Base-by-base conservation (phyloP, 92 coral and sea anemone species). In the Phymanthus crucifer region DNA sequence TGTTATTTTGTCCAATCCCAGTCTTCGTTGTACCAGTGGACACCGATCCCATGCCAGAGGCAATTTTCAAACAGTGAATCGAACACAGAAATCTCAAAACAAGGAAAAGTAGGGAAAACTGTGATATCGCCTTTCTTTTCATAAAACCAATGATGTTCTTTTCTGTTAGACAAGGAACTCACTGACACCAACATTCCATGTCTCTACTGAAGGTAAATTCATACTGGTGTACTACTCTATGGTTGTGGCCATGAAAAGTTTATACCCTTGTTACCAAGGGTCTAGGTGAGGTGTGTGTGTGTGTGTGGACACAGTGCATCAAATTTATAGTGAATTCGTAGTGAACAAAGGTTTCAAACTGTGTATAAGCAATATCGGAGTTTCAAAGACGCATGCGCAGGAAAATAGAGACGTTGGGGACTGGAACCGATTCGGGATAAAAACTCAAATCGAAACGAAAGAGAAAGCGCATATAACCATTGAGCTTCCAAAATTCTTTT, bases 341-440 rank as follows among this genome's bases (percentile, higher is more conserved):
- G 48, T 43, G 48, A 43, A 43, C 5, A 43, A 43, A 43, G 48
- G 5, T 43, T 43, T 43, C 48, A 43, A 43, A 43, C 48, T 43
- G 48, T 36, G 35, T 52, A 38, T 38, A 0, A 38, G 43, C 43
- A 38, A 38, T 38, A 38, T 0, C 43, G 10, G 43, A 38, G 43
- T 38, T 38, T 38, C 43, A 10, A 38, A 4, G 10, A 38, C 43
- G 1, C 43, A 38, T 38, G 43, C 1, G 43, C 61, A 73, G 35
- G 21, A 61, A 34, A 50, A 50, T 50, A 50, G 16, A 50, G 16
- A 14, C 3, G 57, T 50, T 50, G 57, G 57, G 57, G 2, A 50
- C 57, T 50, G 57, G 57, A 50, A 38, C 57, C 57, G 57, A 50
- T 50, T 50, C 57, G 57, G 57, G 57, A 50, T 50, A 50, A 50